Evolutionary conservation across 2,888 invertebrate species (phyloP), one percentile per base, ranked within the genome.

Genomic region (Idaea dimidiata): DNA sequence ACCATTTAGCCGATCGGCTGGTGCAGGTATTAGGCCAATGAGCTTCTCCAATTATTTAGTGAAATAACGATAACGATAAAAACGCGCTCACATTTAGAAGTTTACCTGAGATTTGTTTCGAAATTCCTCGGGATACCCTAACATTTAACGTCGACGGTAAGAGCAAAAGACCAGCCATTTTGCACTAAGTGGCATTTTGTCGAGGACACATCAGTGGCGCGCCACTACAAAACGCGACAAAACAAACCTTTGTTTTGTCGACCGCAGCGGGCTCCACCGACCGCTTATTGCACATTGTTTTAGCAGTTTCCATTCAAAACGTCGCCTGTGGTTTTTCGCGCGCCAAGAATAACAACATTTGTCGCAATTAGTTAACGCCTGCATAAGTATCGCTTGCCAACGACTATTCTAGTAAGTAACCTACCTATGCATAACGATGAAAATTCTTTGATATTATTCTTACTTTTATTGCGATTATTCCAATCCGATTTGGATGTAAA

Each of bases 201-300:
- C 61, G 70, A 55, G 61, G 67, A 62, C 66, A 65, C 65, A 72
- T 67, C 68, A 74, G 59, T 70, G 71, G 69, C 62, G 69, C 63
- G 57, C 63, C 63, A 58, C 63, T 61, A 65, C 62, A 62, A 63
- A 66, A 65, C 63, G 66, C 66, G 62, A 72, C 68, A 72, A 70
- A 74, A 74, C 72, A 73, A 73, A 67, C 72, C 72, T 71, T 75
- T 77, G 73, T 74, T 75, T 66, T 64, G 69, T 43, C 62, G 65
- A 70, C 71, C 74, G 64, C 71, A 72, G 63, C 69, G 65, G 64
- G 70, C 73, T 71, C 67, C 72, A 65, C 64, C 61, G 59, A 67
- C 75, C 75, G 74, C 72, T 77, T 77, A 79, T 76, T 74, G 76
- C 74, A 72, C 76, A 79, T 79, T 79, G 77, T 82, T 80, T 80